Conservation (phyloP, 2,797 vertebrate genomes). For the Sternarchorhynchus goeldii region DNA sequence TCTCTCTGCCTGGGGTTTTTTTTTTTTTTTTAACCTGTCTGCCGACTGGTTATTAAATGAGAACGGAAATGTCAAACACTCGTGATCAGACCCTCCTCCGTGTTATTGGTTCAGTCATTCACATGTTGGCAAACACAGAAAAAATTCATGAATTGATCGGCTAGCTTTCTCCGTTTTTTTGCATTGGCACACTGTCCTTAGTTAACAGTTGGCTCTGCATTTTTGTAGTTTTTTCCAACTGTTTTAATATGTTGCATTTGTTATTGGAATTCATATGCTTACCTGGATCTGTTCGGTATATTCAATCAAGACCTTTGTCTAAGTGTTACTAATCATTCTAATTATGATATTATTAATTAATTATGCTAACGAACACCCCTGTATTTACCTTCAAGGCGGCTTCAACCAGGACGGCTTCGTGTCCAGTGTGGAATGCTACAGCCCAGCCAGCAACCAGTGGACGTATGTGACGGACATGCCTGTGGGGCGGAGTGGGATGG, state of each 20-base stretch:
- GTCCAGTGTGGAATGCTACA: conserved; percentile 79
- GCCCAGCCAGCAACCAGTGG: conserved; percentile 77
- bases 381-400: conserved; percentile 69
- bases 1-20: neutral
- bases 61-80: no score
- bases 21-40: no score
- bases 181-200: no score
- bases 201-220: no score
- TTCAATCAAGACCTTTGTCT: no score
- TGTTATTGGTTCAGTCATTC: conserved; percentile 37
- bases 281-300: no score
- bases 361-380: neutral
- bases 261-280: no score
- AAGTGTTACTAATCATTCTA: no score
- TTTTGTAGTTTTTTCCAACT: no score
- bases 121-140: conserved; percentile 1
- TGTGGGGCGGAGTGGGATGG: conserved; percentile 79
- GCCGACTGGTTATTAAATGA: conserved; percentile 11
- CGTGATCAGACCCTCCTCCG: conserved; percentile 30
- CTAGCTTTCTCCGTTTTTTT: neutral
- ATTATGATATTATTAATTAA: no score
- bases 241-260: no score
- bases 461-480: conserved; percentile 73
- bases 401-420: conserved; percentile 82
- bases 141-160: neutral